A percentile compares a stretch with the other conserved stretches of the same genome.
Conservation (phyloP, 1,140 invertebrate genomes). For the Cotesia glomerata region DNA sequence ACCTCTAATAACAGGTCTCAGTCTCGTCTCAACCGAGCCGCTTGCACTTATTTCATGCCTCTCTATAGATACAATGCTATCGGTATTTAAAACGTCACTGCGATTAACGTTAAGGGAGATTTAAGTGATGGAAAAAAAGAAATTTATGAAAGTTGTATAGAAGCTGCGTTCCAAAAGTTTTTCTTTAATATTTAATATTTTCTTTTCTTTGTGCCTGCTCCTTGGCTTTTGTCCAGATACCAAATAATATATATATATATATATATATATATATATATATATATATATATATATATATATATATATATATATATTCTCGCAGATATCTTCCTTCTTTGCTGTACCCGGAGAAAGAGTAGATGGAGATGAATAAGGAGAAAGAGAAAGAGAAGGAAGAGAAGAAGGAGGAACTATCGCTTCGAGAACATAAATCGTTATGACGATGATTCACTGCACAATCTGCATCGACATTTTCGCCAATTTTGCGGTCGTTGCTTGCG, state of each 20-base stretch:
- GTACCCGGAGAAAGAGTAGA: neutral
- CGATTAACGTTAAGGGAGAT: neutral
- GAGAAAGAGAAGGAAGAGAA: neutral
- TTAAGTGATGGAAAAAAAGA: neutral
- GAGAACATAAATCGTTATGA: constrained; percentile 22
- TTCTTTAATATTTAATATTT: neutral
- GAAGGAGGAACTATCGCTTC: neutral
- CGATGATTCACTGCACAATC: constrained; percentile 26
- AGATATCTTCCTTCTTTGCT: too few species aligned
- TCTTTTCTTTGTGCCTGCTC: neutral
- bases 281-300: neutral
- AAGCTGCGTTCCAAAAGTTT: neutral
- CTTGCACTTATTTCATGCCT: constrained; percentile 21
- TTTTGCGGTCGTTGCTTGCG: constrained; percentile 27
- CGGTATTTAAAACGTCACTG: constrained; percentile 15
- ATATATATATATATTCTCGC: neutral
- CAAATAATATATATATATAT: too few species aligned
- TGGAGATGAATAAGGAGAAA: neutral
- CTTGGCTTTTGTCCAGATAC: too few species aligned
- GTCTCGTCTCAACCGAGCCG: constrained; percentile 10
- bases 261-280: neutral
- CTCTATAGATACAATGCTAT: neutral
- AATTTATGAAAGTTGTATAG: neutral
- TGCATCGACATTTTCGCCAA: constrained; percentile 30
- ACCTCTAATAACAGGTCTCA: constrained; percentile 47